These are phyloP conservation scores for Dinomys branickii DNA, from an alignment of 2,113 vertebrate species.

Conservation along the genomic window DNA sequence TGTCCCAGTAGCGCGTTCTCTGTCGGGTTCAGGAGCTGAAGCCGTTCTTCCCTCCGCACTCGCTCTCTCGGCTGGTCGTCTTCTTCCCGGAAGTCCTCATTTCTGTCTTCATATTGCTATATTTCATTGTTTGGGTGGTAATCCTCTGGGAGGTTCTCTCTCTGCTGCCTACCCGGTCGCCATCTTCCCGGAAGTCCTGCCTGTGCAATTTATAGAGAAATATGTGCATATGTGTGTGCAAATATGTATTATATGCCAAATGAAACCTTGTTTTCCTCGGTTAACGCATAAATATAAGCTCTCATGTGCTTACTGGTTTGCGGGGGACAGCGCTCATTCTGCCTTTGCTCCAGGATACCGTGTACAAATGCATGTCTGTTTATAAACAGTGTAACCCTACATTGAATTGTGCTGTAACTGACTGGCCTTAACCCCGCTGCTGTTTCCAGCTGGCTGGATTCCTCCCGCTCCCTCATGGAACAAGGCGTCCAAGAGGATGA, in stretches of 20 bases:
- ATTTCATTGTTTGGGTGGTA: too few relatives aligned
- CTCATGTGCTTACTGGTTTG: not conserved
- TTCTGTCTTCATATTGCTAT: too few relatives aligned
- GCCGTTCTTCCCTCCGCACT: too few relatives aligned
- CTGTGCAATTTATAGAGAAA: not conserved
- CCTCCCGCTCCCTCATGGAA: conserved; percentile 97
- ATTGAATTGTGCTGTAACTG: not conserved
- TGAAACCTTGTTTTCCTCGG: not conserved
- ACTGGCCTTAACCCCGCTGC: conserved; percentile 33
- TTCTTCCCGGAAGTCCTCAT: too few relatives aligned
- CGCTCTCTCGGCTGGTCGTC: too few relatives aligned
- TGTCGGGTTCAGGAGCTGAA: too few relatives aligned
- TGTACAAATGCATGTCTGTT: not conserved
- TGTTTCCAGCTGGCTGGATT: conserved; percentile 94
- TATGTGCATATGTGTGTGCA: not conserved
- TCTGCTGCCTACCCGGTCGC: too few relatives aligned
- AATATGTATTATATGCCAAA: not conserved
- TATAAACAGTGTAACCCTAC: not conserved
- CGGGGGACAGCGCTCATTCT: not conserved
- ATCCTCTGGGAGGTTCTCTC: too few relatives aligned
- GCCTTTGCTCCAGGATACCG: conserved; percentile 31
- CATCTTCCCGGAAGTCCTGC: too few relatives aligned
- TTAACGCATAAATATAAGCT: not conserved
- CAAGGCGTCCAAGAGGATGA: conserved; percentile 94
- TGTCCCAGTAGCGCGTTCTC: too few relatives aligned